phyloP scores from a whole-genome alignment of 2,797 vertebrate species.

The Acrossocheilus fasciatus region DNA sequence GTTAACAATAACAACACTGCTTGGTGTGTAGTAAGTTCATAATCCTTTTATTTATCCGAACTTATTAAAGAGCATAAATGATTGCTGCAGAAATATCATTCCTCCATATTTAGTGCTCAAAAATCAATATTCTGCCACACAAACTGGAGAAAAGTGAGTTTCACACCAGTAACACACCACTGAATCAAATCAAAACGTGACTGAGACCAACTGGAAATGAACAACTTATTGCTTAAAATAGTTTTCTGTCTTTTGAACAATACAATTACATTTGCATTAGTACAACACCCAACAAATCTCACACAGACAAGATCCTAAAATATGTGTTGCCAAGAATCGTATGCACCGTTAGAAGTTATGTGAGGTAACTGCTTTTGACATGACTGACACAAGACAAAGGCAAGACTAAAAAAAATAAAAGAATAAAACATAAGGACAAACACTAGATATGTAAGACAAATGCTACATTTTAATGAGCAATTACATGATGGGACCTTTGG shows the following conservation, averaged over 20 bases:
- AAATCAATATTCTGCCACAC: background rate
- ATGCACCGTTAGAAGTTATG: conserved; percentile 15
- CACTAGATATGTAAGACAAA: conserved; percentile 42
- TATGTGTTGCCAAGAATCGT: background rate
- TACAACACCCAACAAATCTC: conserved; percentile 1
- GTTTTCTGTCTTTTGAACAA: background rate
- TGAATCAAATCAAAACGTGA: background rate
- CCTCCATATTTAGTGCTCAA: background rate
- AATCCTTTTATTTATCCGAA: conserved; percentile 23
- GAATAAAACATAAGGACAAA: conserved; percentile 25
- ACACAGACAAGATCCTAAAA: background rate
- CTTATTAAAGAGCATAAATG: conserved; percentile 11
- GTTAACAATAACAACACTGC: conserved; percentile 3
- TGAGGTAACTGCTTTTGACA: conserved; percentile 36
- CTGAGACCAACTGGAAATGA: background rate
- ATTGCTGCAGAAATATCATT: conserved; percentile 22
- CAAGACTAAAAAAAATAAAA: background rate
- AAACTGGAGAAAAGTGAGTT: background rate
- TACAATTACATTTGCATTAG: conserved; percentile 13
- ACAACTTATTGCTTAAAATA: conserved; percentile 22
- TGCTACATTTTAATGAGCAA: conserved; percentile 56
- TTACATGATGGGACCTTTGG: conserved; percentile 26
- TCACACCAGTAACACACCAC: background rate
- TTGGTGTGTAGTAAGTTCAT: background rate
- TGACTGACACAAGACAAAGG: conserved; percentile 6